Evolutionary conservation across 2,113 vertebrate genomes (phyloP), one percentile per base, ranked within the genome.

Genomic region (Lasiurus cinereus): DNA sequence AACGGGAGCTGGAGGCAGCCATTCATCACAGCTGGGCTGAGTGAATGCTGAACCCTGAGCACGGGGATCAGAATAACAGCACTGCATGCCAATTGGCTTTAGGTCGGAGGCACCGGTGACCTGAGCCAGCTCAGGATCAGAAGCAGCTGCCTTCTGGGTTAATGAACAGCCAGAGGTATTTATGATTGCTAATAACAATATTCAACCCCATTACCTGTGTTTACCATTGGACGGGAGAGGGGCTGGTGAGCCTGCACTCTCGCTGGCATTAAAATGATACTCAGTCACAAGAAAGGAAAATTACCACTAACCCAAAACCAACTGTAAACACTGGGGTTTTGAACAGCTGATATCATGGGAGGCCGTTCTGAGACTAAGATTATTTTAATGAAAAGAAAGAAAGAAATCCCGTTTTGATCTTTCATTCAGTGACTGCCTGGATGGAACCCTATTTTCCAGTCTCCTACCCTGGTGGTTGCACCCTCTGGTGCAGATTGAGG

Each of bases 401-500:
- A 36, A 64, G 50, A 39, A 77, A 54, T 0, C 24, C 88, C 82
- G 13, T 95, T 98, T 96, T 97, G 85, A 83, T 86, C 50, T 86
- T 79, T 82, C n/a, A 9, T 46, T 48, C 66, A 31, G 12, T 97
- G 97, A 98, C 64, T 46, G 56, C 13, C 97, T 67, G 15, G 64
- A 31, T 97, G 46, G 29, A 80, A 97, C 94, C 95, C 97, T 97
- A 97, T 83, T 96, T 98, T 97, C 97, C 8, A 12, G 93, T 90
- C 95, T 76, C 6, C 96, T 98, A 98, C 97, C 97, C 98, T 97
- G 95, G 96, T 96, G 96, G 97, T 96, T 98, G 98, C 86, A 79
- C 96, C 98, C 97, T 96, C 98, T 98, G 98, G 96, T 98, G 97
- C 97, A 98, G 98, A 89, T 93, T 97, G 95, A 98, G 98, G 95